Conservation (phyloP, 64 coral and sea anemone species). For the Actinia equina region DNA sequence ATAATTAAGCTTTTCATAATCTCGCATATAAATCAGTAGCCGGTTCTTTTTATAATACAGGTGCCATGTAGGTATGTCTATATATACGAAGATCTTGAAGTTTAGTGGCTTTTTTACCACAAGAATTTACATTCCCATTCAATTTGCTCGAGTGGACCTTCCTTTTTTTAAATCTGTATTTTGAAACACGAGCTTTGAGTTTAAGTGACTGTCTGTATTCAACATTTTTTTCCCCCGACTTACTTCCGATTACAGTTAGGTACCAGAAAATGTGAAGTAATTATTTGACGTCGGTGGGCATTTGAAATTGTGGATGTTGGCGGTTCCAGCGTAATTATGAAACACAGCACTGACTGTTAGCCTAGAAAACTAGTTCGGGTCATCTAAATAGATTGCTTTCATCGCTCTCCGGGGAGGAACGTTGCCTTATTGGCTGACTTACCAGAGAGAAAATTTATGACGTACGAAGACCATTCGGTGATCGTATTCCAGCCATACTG, state of each 20-base stretch:
- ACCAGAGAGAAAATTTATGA: neutral
- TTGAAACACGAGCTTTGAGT: no score
- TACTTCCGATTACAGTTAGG: neutral
- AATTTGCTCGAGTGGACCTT: no score
- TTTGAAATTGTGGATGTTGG: neutral
- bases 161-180: no score
- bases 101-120: no score
- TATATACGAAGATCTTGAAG: no score
- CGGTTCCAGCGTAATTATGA: neutral
- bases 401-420: neutral
- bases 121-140: no score
- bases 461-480: neutral
- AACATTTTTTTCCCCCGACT: neutral
- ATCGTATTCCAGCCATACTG: slow-evolving; percentile 11
- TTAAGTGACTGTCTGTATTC: neutral
- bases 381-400: slow-evolving; percentile 10
- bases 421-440: neutral
- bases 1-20: neutral
- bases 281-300: neutral
- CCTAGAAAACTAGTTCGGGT: neutral
- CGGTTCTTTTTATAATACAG: no score
- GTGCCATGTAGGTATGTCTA: no score
- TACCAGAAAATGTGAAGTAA: neutral
- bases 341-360: neutral
- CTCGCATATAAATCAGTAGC: no score